Evolutionary conservation across 2,888 invertebrate genomes (phyloP).

Genomic region (Cyclophora punctaria): DNA sequence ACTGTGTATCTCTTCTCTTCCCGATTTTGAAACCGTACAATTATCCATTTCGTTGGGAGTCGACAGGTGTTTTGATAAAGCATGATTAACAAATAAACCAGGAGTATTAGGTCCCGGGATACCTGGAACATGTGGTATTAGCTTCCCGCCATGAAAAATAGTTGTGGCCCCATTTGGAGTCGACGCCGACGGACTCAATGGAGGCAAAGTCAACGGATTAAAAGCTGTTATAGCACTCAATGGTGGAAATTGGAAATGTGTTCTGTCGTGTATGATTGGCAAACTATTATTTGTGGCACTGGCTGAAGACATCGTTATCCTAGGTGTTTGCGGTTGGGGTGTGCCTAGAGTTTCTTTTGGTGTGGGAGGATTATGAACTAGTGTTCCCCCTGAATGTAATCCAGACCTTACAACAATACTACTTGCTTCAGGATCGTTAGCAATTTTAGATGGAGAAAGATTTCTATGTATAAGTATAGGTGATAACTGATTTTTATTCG

Average conservation of each 20-base stretch:
- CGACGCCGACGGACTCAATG: conserved; percentile 52
- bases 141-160: conserved; percentile 80
- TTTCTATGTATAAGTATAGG: conserved; percentile 72
- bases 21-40: conserved; percentile 23
- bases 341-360: conserved; percentile 60
- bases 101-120: conserved; percentile 88
- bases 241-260: conserved; percentile 79
- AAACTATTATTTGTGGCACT: conserved; percentile 48
- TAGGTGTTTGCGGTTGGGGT: conserved; percentile 68
- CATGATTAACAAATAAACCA: conserved; percentile 47
- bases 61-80: conserved; percentile 7
- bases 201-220: conserved; percentile 80
- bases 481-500: conserved; percentile 74
- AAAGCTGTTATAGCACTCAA: conserved; percentile 81
- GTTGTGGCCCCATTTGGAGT: conserved; percentile 77
- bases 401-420: conserved; percentile 87
- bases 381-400: conserved; percentile 89
- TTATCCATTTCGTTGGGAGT: conserved; percentile 37
- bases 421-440: conserved; percentile 71
- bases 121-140: conserved; percentile 90
- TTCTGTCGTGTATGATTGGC: conserved; percentile 65
- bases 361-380: conserved; percentile 77
- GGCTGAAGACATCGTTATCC: conserved; percentile 72
- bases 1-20: conserved; percentile 35
- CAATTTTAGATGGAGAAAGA: conserved; percentile 61